Base-by-base conservation (phyloP, 1,140 invertebrate genomes). In the Copidosoma floridanum region DNA sequence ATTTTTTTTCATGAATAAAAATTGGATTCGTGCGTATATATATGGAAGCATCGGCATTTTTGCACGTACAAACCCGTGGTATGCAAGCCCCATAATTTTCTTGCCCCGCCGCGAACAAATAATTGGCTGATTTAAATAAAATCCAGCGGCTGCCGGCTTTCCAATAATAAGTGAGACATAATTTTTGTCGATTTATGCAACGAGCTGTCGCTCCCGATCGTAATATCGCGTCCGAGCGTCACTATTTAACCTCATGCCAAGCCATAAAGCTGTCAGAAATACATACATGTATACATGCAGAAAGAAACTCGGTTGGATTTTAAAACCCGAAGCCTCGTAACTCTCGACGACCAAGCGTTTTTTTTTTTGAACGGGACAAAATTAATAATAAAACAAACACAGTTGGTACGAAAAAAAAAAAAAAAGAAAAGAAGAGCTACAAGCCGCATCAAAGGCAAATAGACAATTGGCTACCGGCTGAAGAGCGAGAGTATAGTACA, bases 241-340 rank as follows among this genome's bases (percentile, higher is more conserved):
- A 18, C 32, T 61, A 48, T 55, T 55, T 55, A 29, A 12, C 18
- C 0, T 16, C 4, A 1, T 0, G 16, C 14, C 3, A 27, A 16
- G 4, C n/a, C 50, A 47, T 60, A 60, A 60, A 54, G 37, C 50
- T 59, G 57, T 59, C 57, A 1, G 29, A 53, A 52, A 26, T 16
- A 6, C 23, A 26, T n/a, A n/a, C n/a, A n/a, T n/a, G n/a, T n/a
- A n/a, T n/a, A n/a, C n/a, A n/a, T n/a, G n/a, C n/a, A n/a, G n/a
- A n/a, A n/a, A n/a, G n/a, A n/a, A n/a, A n/a, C n/a, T n/a, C n/a
- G n/a, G n/a, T n/a, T n/a, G 12, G 18, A 40, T 48, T 58, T 51
- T 20, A 21, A 40, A 48, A 46, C 29, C 20, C 8, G 11, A 46
- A n/a, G 40, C 3, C 12, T 44, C 57, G 57, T 60, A 60, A 60